These are phyloP conservation scores for Pocillopora verrucosa DNA, from an alignment of 64 coral and sea anemone species.

Conservation along the genomic window DNA sequence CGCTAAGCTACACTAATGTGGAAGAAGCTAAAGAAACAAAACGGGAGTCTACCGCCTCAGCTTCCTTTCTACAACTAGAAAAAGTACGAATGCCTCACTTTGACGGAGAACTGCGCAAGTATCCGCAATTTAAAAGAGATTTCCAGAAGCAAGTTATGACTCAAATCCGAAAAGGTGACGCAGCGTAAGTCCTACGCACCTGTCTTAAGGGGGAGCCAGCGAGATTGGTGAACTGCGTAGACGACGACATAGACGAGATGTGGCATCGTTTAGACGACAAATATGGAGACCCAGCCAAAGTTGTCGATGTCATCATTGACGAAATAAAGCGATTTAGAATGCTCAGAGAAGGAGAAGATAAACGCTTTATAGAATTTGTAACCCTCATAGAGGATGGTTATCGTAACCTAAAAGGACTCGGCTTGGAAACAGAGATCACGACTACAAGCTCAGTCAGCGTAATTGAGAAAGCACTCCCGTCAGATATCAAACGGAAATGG, in stretches of 20 bases:
- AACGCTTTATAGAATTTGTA: slow-evolving; percentile 42
- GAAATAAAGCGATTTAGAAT: slow-evolving; percentile 35
- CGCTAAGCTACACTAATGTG: slow-evolving; percentile 33
- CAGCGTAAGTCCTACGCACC: slow-evolving; percentile 37
- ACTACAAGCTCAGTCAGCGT: slow-evolving; percentile 37
- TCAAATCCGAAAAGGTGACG: slow-evolving; percentile 21
- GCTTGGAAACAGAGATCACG: slow-evolving; percentile 21
- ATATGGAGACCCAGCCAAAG: slow-evolving; percentile 52
- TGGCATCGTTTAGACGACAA: slow-evolving; percentile 43
- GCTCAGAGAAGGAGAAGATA: slow-evolving; percentile 46
- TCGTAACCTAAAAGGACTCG: slow-evolving; percentile 24
- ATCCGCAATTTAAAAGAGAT: slow-evolving; percentile 56
- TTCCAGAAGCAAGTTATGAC: slow-evolving; percentile 64
- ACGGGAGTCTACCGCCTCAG: slow-evolving; percentile 12
- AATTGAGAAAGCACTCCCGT: slow-evolving; percentile 16
- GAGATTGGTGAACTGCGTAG: slow-evolving; percentile 21
- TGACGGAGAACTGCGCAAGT: slow-evolving; percentile 43
- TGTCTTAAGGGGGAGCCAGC: slow-evolving; percentile 29
- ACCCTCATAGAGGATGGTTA: slow-evolving; percentile 45
- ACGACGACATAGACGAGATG: slow-evolving; percentile 49
- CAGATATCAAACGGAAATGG: slow-evolving; percentile 35
- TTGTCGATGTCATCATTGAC: slow-evolving; percentile 43
- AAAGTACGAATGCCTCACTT: slow-evolving; percentile 54
- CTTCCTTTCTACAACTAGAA: slow-evolving; percentile 33
- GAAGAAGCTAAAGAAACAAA: slow-evolving; percentile 32